These are phyloP conservation scores for Sciurus carolinensis DNA, from an alignment of 2,797 vertebrate species.

Conservation along the genomic window DNA sequence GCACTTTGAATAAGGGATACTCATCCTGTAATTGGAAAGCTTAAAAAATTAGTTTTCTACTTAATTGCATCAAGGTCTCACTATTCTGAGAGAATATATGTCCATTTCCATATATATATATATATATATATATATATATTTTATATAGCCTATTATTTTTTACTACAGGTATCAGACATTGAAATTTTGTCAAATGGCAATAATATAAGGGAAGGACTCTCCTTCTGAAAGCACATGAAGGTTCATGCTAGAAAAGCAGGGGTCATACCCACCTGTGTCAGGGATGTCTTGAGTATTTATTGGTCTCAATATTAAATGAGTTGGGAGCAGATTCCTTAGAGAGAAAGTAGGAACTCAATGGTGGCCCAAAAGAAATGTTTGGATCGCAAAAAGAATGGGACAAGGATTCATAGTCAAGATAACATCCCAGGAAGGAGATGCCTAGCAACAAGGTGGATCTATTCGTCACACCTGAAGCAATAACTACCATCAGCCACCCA, in stretches of 20 bases:
- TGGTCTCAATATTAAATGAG: not conserved
- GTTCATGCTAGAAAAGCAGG: not conserved
- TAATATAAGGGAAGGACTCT: not conserved
- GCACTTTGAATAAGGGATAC: not conserved
- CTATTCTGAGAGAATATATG: not conserved
- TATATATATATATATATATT: too few relatives aligned
- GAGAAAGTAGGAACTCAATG: not conserved
- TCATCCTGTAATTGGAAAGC: not conserved
- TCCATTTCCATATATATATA: not conserved
- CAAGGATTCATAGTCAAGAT: not conserved
- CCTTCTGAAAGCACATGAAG: not conserved
- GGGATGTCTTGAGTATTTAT: not conserved
- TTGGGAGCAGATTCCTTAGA: not conserved
- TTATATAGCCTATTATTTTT: not conserved
- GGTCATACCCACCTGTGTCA: not conserved
- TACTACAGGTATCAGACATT: not conserved
- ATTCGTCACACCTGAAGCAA: not conserved
- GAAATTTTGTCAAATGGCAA: not conserved
- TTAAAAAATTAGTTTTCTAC: not conserved
- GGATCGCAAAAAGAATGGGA: constrained; percentile 25
- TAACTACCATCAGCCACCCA: not conserved
- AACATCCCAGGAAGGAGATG: not conserved
- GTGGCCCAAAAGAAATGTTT: not conserved
- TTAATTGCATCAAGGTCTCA: not conserved
- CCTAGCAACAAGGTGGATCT: not conserved